These are phyloP conservation scores for Caenorhabditis imperialis DNA, from an alignment of 2,888 invertebrate genomes.

Conservation along the genomic window DNA sequence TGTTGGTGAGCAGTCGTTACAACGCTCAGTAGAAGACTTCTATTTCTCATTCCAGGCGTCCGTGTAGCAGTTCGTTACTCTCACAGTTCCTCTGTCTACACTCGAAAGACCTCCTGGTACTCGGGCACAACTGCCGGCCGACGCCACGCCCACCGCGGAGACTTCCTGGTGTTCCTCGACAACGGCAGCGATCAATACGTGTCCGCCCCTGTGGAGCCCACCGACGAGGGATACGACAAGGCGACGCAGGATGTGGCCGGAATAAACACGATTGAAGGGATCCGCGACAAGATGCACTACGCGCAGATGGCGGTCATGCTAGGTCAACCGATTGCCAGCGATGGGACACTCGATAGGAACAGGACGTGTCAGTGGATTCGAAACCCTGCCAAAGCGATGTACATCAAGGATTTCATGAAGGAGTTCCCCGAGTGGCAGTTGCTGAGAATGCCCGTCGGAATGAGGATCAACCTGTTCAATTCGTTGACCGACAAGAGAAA, in stretches of 20 bases:
- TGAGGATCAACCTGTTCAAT: not conserved
- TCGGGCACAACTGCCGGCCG: slow-evolving; percentile 34
- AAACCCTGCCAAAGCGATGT: not conserved
- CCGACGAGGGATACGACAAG: not conserved
- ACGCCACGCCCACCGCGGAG: not conserved
- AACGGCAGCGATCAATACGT: slow-evolving; percentile 50
- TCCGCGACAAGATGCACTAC: slow-evolving; percentile 1
- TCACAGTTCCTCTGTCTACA: not conserved
- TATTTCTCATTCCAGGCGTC: slow-evolving; percentile 14
- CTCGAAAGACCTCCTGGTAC: slow-evolving; percentile 3
- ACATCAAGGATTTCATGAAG: slow-evolving; percentile 18
- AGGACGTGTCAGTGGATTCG: slow-evolving; percentile 1
- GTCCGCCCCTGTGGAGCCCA: slow-evolving; percentile 8
- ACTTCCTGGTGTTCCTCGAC: slow-evolving; percentile 56
- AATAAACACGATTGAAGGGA: not conserved
- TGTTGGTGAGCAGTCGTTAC: slow-evolving; percentile 30
- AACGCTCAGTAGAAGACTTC: no score
- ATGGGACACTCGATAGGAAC: slow-evolving; percentile 4
- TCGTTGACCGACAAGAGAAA: not conserved
- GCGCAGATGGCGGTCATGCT: slow-evolving; percentile 33
- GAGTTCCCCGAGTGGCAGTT: slow-evolving; percentile 64
- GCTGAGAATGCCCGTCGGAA: slow-evolving; percentile 52
- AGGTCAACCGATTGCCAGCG: slow-evolving; percentile 16
- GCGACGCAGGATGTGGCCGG: not conserved
- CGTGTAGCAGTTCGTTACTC: slow-evolving; percentile 19